Evolutionary conservation across 2,888 invertebrate species (phyloP), one percentile per base, ranked within the genome.

Genomic region (Dendrolimus houi): DNA sequence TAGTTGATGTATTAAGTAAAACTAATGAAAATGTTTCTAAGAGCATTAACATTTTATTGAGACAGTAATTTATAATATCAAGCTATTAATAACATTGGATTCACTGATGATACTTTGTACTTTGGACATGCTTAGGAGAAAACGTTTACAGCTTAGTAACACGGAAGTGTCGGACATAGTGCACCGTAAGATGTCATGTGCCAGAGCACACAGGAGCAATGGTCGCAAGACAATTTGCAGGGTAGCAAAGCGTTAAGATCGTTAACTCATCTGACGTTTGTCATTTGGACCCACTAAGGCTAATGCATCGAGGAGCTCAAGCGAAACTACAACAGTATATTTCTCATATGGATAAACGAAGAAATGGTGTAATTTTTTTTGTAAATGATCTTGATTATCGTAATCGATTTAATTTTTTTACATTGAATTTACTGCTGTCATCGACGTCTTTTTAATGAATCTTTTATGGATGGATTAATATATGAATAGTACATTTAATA

Each of bases 241-340:
- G 71, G 83, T 89, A 88, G 68, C 88, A 86, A 81, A 86, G 84
- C 90, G 89, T 89, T 84, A 81, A 90, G 90, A 88, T 87, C 86
- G 80, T 89, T 88, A 87, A 79, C 83, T 77, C 69, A 69, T 64
- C 71, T 74, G 75, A 76, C 76, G 78, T 73, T 77, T 79, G 83
- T 81, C 83, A 76, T 83, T 83, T 83, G 82, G 81, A 77, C 79
- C 69, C 69, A 70, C 69, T 68, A 70, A 63, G 57, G 64, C 69
- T 76, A 74, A 74, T 73, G 75, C 69, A 62, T 66, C 60, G 71
- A 69, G 63, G 62, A 47, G 56, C 59, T 59, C 53, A 57, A 67
- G 65, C 70, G 67, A 64, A 70, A 66, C 70, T 60, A 69, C 68
- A 60, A 57, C 59, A 52, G 55, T 59, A 56, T 58, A 57, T 54